A percentile compares a stretch with the other conserved stretches of the same genome.
phyloP scores from a whole-genome alignment of 2,888 invertebrate species.

The Drosophila melanosoma region DNA sequence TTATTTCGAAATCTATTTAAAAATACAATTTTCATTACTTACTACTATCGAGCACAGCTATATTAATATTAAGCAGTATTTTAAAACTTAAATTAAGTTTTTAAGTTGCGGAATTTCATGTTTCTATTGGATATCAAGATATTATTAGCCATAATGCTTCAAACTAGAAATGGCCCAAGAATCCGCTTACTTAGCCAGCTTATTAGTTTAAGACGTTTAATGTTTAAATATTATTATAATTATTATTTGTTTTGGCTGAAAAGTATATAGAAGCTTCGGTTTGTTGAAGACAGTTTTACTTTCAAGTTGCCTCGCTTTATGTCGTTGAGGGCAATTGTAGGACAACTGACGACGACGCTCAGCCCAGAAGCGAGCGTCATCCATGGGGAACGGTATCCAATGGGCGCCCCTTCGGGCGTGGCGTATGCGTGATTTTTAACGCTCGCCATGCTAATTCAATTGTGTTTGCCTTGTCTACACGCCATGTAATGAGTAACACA shows the following conservation, averaged over 20 bases:
- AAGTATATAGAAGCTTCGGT: constrained; percentile 37
- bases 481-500: constrained; percentile 78
- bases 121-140: background rate
- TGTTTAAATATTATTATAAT: background rate
- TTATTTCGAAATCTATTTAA: background rate
- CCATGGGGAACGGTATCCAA: constrained; percentile 46
- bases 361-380: constrained; percentile 26
- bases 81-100: background rate
- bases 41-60: background rate
- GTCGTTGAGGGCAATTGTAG: constrained; percentile 76
- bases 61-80: background rate
- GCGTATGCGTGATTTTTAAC: constrained; percentile 79
- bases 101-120: background rate
- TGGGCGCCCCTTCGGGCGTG: constrained; percentile 43
- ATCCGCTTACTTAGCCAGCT: background rate
- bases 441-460: constrained; percentile 78
- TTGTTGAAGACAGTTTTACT: background rate
- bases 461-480: constrained; percentile 79
- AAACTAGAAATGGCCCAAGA: background rate
- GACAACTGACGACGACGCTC: constrained; percentile 45
- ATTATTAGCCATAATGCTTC: background rate
- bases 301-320: constrained; percentile 36
- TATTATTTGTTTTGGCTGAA: background rate
- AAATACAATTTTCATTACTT: background rate
- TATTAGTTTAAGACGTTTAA: background rate